Conservation (phyloP, 2,797 vertebrate species). For the Micrastur ruficollis region DNA sequence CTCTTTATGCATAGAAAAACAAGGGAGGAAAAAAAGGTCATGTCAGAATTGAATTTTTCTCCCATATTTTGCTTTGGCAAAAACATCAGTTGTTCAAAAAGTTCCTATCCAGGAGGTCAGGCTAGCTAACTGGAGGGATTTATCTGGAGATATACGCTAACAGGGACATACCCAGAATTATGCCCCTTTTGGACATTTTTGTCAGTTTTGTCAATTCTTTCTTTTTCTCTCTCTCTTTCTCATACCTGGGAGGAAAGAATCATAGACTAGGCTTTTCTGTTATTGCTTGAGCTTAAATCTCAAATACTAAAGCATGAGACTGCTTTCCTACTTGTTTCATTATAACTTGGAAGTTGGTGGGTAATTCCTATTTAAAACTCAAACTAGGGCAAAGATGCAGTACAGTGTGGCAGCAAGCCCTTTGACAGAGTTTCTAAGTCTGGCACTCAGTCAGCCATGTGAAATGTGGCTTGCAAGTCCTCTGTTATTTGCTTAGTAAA, state of each 20-base stretch:
- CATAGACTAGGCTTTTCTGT: neutral
- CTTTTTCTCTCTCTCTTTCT: neutral
- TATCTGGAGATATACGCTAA: neutral
- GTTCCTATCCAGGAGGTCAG: neutral
- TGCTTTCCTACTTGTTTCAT: neutral
- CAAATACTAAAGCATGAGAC: neutral
- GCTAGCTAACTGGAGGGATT: neutral
- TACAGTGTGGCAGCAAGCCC: neutral
- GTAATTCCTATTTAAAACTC: neutral
- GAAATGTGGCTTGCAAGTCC: neutral
- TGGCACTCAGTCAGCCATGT: neutral
- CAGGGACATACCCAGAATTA: neutral
- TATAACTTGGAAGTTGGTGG: neutral
- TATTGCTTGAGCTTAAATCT: neutral
- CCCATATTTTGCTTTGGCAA: neutral
- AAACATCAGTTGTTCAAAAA: neutral
- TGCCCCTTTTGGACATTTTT: neutral
- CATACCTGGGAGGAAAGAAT: neutral
- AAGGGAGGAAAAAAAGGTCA: accelerated
- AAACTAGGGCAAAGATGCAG: neutral
- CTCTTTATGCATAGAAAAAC: neutral
- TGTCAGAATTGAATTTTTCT: neutral
- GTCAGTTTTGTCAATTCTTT: neutral
- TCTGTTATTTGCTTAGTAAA: neutral
- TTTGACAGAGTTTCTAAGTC: neutral